These are phyloP conservation scores for Cheilosia soror DNA, from an alignment of 2,888 invertebrate genomes.

Conservation along the genomic window DNA sequence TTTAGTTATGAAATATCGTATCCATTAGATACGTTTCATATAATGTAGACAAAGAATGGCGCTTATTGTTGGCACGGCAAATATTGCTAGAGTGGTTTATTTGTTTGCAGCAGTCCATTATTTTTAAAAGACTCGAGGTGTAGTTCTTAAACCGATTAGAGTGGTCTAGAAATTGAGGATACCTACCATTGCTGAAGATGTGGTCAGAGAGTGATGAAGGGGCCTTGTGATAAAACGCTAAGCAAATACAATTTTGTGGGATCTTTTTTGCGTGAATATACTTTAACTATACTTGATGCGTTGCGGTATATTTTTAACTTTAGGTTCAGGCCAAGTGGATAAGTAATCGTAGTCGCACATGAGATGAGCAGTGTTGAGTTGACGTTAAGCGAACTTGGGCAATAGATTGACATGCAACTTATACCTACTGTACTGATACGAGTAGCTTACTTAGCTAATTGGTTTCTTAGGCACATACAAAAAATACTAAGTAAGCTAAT, in stretches of 20 bases:
- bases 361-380: neutral
- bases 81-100: constrained; percentile 27
- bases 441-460: too few species aligned
- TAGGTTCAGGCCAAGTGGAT: neutral
- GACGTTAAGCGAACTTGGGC: neutral
- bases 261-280: constrained; percentile 1
- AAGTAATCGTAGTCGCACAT: constrained; percentile 14
- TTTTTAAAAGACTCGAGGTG: constrained; percentile 25
- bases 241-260: constrained; percentile 6
- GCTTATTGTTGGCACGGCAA: constrained; percentile 43
- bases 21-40: constrained; percentile 38
- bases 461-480: too few species aligned
- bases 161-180: constrained; percentile 26
- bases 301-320: neutral
- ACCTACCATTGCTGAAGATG: constrained; percentile 18
- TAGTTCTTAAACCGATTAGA: constrained; percentile 28
- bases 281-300: constrained; percentile 3
- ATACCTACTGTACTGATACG: too few species aligned
- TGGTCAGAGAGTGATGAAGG: constrained; percentile 20
- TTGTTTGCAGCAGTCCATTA: constrained; percentile 20
- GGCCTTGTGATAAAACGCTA: constrained; percentile 13
- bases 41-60: constrained; percentile 31
- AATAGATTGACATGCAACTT: neutral
- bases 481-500: too few species aligned
- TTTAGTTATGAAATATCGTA: constrained; percentile 59